phyloP scores from a whole-genome alignment of 2,888 invertebrate species.

The Cheilosia vulpina region DNA sequence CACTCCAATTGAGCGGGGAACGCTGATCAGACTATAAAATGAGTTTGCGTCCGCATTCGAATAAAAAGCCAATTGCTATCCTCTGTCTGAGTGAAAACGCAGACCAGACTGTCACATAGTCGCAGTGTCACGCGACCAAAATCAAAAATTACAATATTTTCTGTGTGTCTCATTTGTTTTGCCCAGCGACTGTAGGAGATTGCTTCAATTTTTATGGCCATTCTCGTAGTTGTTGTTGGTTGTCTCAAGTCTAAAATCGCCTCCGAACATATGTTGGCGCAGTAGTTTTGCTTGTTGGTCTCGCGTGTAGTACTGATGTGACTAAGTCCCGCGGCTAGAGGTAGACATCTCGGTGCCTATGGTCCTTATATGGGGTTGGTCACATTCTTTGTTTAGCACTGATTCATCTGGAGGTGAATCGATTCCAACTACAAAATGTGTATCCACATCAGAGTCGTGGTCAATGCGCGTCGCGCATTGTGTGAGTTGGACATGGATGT shows the following conservation, averaged over 20 bases:
- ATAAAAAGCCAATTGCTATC: conserved; percentile 68
- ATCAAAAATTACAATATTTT: conserved; percentile 38
- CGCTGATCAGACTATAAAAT: conserved; percentile 69
- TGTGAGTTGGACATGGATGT: conserved; percentile 7
- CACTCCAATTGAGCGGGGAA: conserved; percentile 65
- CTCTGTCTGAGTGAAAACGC: conserved; percentile 40
- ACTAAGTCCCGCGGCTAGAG: conserved; percentile 49
- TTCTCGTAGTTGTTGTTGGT: conserved; percentile 35
- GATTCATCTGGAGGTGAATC: conserved; percentile 62
- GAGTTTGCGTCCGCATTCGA: conserved; percentile 70
- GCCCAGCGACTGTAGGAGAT: background rate
- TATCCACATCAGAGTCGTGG: conserved; percentile 53
- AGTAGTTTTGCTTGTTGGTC: conserved; percentile 49
- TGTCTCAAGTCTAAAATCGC: conserved; percentile 1
- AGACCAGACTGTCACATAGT: conserved; percentile 49
- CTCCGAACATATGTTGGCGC: conserved; percentile 17
- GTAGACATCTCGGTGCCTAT: conserved; percentile 71
- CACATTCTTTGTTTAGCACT: conserved; percentile 69
- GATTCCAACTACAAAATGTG: conserved; percentile 61
- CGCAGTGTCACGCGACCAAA: conserved; percentile 64
- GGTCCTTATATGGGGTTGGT: conserved; percentile 67
- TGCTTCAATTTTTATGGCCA: conserved; percentile 18
- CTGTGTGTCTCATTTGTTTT: background rate
- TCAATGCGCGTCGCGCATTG: conserved; percentile 32
- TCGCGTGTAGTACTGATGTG: conserved; percentile 54